Percentiles rank a stretch among this genome's conserved stretches.
These are phyloP conservation scores for Dendroctonus valens DNA, from an alignment of 1,140 invertebrate genomes.

Conservation along the genomic window DNA sequence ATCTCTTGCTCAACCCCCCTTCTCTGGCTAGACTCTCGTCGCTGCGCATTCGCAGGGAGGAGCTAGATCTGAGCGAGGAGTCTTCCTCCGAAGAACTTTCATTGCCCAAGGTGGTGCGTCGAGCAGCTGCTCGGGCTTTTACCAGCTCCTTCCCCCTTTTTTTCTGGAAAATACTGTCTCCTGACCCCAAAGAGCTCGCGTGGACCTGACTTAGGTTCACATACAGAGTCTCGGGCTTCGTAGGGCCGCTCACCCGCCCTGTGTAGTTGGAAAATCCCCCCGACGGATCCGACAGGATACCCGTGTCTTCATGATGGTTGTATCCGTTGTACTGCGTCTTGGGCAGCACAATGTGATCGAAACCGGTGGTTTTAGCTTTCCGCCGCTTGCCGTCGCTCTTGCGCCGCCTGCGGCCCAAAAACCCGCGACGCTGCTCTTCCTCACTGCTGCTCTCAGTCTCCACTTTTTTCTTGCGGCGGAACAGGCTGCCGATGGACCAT, in stretches of 20 bases:
- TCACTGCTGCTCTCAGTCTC: conserved; percentile 61
- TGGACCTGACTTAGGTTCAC: conserved; percentile 42
- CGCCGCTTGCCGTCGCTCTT: conserved; percentile 53
- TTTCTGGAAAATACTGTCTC: conserved; percentile 53
- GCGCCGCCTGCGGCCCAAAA: conserved; percentile 52
- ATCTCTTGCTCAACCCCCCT: conserved; percentile 45
- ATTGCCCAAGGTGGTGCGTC: conserved; percentile 58
- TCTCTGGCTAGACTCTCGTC: conserved; percentile 60
- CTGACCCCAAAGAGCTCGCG: conserved; percentile 41
- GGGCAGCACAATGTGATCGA: conserved; percentile 46
- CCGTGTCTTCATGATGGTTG: conserved; percentile 52
- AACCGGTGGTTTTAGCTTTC: conserved; percentile 40
- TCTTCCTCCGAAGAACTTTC: conserved; percentile 75
- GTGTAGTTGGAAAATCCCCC: conserved; percentile 52
- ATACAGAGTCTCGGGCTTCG: conserved; percentile 31
- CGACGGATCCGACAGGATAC: conserved; percentile 45
- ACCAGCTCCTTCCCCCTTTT: conserved; percentile 58
- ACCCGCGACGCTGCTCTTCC: conserved; percentile 57
- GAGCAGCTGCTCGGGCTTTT: conserved; percentile 63
- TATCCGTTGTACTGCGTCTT: conserved; percentile 32
- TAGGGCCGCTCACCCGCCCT: conserved; percentile 38
- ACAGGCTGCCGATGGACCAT: conserved; percentile 71
- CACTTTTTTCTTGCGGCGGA: conserved; percentile 66
- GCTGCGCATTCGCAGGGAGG: conserved; percentile 64
- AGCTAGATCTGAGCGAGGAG: conserved; percentile 60